These are phyloP conservation scores for Sphecodes monilicornis DNA, from an alignment of 2,888 invertebrate species.

Conservation along the genomic window DNA sequence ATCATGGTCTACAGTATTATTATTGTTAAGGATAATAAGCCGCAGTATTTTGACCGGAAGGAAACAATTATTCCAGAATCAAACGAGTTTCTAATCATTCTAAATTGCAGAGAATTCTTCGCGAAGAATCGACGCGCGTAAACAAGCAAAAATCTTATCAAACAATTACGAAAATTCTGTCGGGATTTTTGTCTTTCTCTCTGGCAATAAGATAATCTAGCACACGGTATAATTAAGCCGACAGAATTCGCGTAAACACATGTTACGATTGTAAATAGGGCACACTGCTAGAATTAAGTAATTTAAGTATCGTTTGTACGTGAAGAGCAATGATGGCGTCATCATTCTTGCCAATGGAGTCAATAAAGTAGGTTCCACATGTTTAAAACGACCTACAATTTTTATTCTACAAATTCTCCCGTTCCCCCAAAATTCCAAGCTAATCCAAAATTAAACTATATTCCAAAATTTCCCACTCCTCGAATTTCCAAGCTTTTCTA, in stretches of 20 bases:
- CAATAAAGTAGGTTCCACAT: constrained; percentile 66
- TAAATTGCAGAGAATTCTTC: not conserved
- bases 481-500: not conserved
- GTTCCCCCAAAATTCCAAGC: not conserved
- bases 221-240: not conserved
- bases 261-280: constrained; percentile 60
- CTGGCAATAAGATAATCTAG: constrained; percentile 14
- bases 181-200: not conserved
- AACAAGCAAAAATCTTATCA: not conserved
- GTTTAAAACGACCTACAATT: constrained; percentile 8
- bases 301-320: constrained; percentile 57
- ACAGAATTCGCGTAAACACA: constrained; percentile 26
- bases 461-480: no score
- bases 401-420: not conserved
- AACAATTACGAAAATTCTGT: constrained; percentile 27
- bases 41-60: not conserved
- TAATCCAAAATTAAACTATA: no score
- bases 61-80: not conserved
- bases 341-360: constrained; percentile 45
- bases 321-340: constrained; percentile 35
- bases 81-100: not conserved
- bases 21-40: constrained; percentile 29
- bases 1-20: constrained; percentile 24
- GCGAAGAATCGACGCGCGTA: not conserved
- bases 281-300: constrained; percentile 32